Evolutionary conservation across 2,888 invertebrate species (phyloP).

Genomic region (Peribatodes rhomboidaria): DNA sequence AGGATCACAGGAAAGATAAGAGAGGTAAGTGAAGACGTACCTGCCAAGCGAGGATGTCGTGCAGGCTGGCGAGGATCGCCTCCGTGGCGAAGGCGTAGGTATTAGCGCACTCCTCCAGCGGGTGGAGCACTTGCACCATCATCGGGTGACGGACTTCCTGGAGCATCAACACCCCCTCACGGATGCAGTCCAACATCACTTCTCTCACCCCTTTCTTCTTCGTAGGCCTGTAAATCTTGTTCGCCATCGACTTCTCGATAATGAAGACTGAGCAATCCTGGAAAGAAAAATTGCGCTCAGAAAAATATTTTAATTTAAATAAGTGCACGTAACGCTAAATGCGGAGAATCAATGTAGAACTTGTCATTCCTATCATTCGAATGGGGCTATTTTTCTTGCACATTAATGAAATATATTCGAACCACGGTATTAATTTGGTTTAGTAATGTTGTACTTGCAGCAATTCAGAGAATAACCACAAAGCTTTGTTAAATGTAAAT

Average conservation of each 20-base stretch:
- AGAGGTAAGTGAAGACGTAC: too few relatives aligned
- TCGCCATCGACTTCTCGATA: slow-evolving; percentile 96
- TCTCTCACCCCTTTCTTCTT: slow-evolving; percentile 86
- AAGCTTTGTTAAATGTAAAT: too few relatives aligned
- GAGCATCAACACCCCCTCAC: slow-evolving; percentile 92
- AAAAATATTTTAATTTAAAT: too few relatives aligned
- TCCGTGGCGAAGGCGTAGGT: slow-evolving; percentile 98
- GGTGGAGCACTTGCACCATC: slow-evolving; percentile 90
- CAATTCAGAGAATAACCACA: too few relatives aligned
- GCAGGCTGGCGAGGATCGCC: slow-evolving; percentile 94
- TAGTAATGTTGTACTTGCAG: too few relatives aligned
- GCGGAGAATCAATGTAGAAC: too few relatives aligned
- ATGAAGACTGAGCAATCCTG: slow-evolving; percentile 98
- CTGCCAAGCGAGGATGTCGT: slow-evolving; percentile 94
- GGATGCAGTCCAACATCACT: slow-evolving; percentile 95
- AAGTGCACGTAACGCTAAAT: too few relatives aligned
- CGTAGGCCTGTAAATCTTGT: slow-evolving; percentile 96
- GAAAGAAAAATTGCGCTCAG: slow-evolving; percentile 17
- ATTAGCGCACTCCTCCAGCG: slow-evolving; percentile 93
- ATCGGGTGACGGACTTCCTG: slow-evolving; percentile 96
- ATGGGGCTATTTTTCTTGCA: too few relatives aligned
- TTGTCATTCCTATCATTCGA: too few relatives aligned
- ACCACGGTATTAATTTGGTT: too few relatives aligned
- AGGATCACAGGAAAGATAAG: too few relatives aligned
- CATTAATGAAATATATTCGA: too few relatives aligned